Evolutionary conservation across 53 echinoderm and acorn worm genomes (phyloP).

Genomic region (Mesocentrotus franciscanus): DNA sequence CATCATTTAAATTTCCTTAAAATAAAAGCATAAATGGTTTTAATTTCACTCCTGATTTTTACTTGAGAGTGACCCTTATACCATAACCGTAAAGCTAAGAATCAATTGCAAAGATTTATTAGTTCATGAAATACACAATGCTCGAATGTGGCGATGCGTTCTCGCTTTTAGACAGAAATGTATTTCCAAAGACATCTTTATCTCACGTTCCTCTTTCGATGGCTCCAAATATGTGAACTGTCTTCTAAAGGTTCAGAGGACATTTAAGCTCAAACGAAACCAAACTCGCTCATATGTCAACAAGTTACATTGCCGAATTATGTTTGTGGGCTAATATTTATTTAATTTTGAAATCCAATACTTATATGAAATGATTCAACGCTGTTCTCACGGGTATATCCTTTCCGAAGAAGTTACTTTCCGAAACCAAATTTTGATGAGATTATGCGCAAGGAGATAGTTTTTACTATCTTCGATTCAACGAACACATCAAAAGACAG

Average conservation of each 20-base stretch:
- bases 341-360: conserved; percentile 47
- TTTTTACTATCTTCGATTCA: background rate
- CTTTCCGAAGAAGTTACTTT: background rate
- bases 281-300: conserved; percentile 7
- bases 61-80: no score
- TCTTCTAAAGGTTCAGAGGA: background rate
- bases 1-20: no score
- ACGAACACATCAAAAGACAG: background rate
- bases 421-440: conserved; percentile 17
- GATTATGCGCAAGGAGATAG: background rate
- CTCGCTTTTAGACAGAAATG: background rate
- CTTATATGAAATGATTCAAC: background rate
- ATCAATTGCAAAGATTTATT: no score
- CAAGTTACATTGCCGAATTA: conserved; percentile 31
- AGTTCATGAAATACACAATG: no score
- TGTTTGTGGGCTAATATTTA: conserved; percentile 49
- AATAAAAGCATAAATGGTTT: no score
- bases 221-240: background rate
- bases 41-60: no score
- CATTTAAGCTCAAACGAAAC: conserved; percentile 26
- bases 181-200: background rate
- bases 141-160: background rate
- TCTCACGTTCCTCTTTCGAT: background rate
- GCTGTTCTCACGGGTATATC: conserved; percentile 17
- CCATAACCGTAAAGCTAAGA: no score